phyloP scores from a whole-genome alignment of 2,797 vertebrate genomes.

The Takifugu ocellatus region DNA sequence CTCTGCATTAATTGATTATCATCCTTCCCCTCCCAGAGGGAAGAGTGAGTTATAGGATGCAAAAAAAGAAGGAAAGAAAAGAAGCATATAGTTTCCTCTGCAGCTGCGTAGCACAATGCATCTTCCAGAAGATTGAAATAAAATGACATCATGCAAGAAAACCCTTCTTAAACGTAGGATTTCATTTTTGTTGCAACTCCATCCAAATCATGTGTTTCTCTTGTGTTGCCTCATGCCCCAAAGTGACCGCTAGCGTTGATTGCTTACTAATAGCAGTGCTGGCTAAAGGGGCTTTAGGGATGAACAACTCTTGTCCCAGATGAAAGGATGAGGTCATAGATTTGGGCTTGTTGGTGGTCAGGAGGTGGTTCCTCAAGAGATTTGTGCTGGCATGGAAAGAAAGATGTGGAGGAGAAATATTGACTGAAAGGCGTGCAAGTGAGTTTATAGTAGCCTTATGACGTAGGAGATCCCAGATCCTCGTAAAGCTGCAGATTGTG shows the following conservation, averaged over 20 bases:
- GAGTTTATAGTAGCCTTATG: constrained; percentile 16
- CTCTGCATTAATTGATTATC: constrained; percentile 74
- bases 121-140: too few relatives aligned
- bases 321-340: constrained; percentile 29
- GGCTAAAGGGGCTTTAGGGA: constrained; percentile 53
- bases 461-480: constrained; percentile 9
- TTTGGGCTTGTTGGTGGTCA: constrained; percentile 22
- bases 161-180: too few relatives aligned
- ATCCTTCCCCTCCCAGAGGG: constrained; percentile 57
- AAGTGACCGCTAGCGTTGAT: constrained; percentile 31
- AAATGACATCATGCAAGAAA: too few relatives aligned
- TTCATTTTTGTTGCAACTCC: too few relatives aligned
- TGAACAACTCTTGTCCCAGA: constrained; percentile 36
- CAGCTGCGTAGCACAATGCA: constrained; percentile 14
- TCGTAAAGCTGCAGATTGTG: constrained; percentile 58
- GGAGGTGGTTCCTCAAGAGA: constrained; percentile 4
- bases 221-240: constrained; percentile 17
- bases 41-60: constrained; percentile 43
- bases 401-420: constrained; percentile 13
- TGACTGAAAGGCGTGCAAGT: constrained; percentile 26
- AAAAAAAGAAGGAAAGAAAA: constrained; percentile 50
- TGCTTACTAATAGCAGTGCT: constrained; percentile 28
- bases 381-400: not conserved
- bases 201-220: constrained; percentile 9
- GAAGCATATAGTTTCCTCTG: constrained; percentile 40